Evolutionary conservation across 1,140 invertebrate genomes (phyloP).

Genomic region (Eriosoma lanigerum): DNA sequence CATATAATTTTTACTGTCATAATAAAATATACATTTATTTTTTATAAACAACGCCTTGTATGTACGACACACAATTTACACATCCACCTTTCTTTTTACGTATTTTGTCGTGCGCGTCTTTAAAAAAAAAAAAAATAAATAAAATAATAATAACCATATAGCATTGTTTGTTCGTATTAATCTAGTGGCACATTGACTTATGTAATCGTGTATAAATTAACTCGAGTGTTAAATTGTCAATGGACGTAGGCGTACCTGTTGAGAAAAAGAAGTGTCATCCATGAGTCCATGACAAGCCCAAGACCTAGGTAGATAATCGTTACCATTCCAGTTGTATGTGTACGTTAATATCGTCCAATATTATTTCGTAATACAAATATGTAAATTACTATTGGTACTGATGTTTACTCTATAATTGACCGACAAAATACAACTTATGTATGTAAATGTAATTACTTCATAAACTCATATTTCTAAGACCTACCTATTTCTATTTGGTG

Average conservation of each 20-base stretch:
- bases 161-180: background rate
- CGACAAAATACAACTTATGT: background rate
- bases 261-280: background rate
- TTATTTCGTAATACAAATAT: background rate
- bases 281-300: conserved; percentile 9
- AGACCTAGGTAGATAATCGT: conserved; percentile 8
- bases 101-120: background rate
- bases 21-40: conserved; percentile 13
- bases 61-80: conserved; percentile 26
- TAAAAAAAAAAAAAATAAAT: no score
- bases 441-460: background rate
- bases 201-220: conserved; percentile 36
- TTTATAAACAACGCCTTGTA: conserved; percentile 43
- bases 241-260: conserved; percentile 14
- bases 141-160: no score
- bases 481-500: no score
- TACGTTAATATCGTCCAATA: background rate
- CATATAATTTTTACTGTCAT: background rate
- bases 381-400: background rate
- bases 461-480: no score
- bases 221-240: background rate
- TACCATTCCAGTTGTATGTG: background rate
- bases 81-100: conserved; percentile 17
- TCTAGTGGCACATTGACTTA: background rate
- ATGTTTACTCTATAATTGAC: background rate